Evolutionary conservation across 2,113 vertebrate genomes (phyloP).

Genomic region (Thamnophis sirtalis): DNA sequence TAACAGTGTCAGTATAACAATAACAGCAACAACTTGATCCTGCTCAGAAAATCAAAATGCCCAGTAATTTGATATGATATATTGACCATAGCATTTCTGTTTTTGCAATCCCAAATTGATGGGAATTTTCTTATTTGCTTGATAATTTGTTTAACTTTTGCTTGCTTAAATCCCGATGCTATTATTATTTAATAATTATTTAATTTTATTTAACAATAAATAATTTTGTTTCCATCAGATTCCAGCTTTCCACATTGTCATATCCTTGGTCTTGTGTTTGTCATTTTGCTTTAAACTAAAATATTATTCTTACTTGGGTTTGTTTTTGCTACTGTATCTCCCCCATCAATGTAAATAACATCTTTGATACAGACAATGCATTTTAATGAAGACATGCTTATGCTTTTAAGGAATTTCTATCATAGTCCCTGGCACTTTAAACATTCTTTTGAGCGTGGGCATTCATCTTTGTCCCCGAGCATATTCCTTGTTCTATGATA

Average conservation of each 20-base stretch:
- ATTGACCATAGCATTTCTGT: not conserved
- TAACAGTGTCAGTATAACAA: not conserved
- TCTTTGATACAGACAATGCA: conserved; percentile 25
- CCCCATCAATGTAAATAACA: conserved; percentile 12
- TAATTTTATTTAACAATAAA: no score
- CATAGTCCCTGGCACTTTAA: not conserved
- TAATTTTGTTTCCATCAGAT: not conserved
- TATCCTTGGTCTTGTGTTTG: conserved; percentile 24
- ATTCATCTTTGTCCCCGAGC: conserved; percentile 19
- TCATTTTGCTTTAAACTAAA: not conserved
- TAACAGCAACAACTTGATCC: not conserved
- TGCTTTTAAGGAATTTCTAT: not conserved
- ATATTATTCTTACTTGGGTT: conserved; percentile 43
- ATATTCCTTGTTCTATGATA: conserved; percentile 14
- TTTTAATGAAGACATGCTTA: conserved; percentile 41
- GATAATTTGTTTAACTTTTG: not conserved
- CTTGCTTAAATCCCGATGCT: not conserved
- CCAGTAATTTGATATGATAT: not conserved
- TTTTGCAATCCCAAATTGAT: rapidly evolving
- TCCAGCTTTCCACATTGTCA: conserved; percentile 40
- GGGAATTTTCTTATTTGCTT: not conserved
- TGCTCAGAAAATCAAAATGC: not conserved
- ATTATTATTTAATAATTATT: no score
- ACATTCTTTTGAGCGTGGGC: not conserved
- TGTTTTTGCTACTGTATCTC: conserved; percentile 47